Evolutionary conservation across 1,140 invertebrate species (phyloP).

Genomic region (Drosophila lacertosa): DNA sequence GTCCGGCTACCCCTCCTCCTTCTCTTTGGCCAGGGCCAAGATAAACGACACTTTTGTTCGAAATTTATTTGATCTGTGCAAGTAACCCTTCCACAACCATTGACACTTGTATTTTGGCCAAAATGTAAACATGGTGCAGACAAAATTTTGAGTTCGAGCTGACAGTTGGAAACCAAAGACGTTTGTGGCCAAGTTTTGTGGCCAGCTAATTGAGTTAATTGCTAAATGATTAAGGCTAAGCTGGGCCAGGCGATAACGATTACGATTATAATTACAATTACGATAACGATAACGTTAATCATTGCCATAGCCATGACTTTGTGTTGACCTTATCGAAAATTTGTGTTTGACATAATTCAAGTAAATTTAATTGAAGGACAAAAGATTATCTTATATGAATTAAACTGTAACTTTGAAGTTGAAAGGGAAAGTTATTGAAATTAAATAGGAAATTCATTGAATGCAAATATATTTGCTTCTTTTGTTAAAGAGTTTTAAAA

Average conservation of each 20-base stretch:
- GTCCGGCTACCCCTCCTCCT: too few species aligned
- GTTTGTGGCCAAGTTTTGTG: slow-evolving; percentile 45
- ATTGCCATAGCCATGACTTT: neutral
- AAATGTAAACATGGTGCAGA: slow-evolving; percentile 23
- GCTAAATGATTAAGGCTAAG: slow-evolving; percentile 41
- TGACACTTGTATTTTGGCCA: slow-evolving; percentile 11
- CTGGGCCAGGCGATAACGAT: slow-evolving; percentile 11
- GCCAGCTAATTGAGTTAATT: slow-evolving; percentile 67
- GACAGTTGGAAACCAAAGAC: slow-evolving; percentile 12
- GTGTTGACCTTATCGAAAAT: slow-evolving; percentile 1
- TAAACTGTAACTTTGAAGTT: too few species aligned
- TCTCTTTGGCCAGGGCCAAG: slow-evolving; percentile 20
- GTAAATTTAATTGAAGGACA: neutral
- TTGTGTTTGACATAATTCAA: slow-evolving; percentile 6
- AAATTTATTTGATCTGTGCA: slow-evolving; percentile 56
- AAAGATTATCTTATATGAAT: neutral
- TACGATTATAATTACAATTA: slow-evolving; percentile 7
- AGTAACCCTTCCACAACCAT: slow-evolving; percentile 15
- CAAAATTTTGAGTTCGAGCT: slow-evolving; percentile 9
- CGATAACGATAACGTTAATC: slow-evolving; percentile 3
- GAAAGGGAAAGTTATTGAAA: too few species aligned
- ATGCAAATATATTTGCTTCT: too few species aligned
- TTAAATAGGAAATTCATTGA: too few species aligned
- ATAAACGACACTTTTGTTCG: slow-evolving; percentile 70
- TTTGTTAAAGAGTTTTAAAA: too few species aligned